phyloP scores from a whole-genome alignment of 2,797 vertebrate genomes.

The Acipenser ruthenus region DNA sequence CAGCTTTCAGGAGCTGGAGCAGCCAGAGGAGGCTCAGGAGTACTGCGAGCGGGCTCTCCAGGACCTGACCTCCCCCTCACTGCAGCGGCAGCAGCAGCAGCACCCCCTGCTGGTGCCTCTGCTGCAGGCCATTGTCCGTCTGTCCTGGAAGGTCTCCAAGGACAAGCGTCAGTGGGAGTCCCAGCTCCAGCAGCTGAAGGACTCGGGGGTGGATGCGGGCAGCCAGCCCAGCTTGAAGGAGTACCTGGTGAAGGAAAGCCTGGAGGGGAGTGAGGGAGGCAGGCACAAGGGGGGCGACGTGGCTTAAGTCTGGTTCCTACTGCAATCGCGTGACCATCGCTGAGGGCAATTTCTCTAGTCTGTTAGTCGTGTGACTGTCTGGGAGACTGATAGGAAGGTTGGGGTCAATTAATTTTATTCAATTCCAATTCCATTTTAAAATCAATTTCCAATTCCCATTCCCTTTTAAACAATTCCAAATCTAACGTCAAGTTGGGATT shows the following conservation, averaged over 20 bases:
- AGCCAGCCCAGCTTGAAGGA: constrained; percentile 75
- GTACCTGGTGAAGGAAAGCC: constrained; percentile 70
- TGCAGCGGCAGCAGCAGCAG: constrained; percentile 20
- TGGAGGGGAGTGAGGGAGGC: constrained; percentile 48
- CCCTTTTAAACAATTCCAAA: too few relatives aligned
- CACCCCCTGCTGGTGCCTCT: constrained; percentile 74
- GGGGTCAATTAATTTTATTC: too few relatives aligned
- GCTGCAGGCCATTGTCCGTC: constrained; percentile 67
- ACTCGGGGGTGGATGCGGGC: constrained; percentile 49
- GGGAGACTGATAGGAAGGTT: too few relatives aligned
- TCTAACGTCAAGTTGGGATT: too few relatives aligned
- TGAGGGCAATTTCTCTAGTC: too few relatives aligned
- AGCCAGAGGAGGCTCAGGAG: constrained; percentile 68
- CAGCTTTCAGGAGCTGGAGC: constrained; percentile 81
- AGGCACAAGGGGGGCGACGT: constrained; percentile 15
- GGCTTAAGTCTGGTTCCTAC: constrained; percentile 14
- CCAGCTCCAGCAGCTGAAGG: constrained; percentile 64
- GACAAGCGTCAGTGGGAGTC: constrained; percentile 83
- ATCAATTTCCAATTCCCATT: too few relatives aligned
- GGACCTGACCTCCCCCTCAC: constrained; percentile 52
- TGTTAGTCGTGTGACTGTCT: too few relatives aligned
- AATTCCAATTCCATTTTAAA: too few relatives aligned
- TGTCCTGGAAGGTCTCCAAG: constrained; percentile 81
- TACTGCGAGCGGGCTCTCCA: constrained; percentile 74
- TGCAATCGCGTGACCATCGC: too few relatives aligned